Evolutionary conservation across 2,797 vertebrate species (phyloP).

Genomic region (Ceryle rudis): DNA sequence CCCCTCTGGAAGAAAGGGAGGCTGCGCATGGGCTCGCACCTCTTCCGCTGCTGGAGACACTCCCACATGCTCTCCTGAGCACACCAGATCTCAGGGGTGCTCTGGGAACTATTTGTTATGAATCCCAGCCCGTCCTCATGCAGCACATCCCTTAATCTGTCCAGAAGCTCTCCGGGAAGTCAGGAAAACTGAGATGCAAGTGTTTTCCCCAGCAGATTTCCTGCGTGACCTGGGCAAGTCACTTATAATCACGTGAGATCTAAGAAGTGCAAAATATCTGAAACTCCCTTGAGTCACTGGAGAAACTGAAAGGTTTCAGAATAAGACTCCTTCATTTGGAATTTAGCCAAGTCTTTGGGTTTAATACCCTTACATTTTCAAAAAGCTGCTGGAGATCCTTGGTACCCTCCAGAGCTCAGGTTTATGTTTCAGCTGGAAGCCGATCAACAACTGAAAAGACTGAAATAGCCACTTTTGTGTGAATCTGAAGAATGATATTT

Average conservation of each 20-base stretch:
- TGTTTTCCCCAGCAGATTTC: not conserved
- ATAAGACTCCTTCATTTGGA: conserved; percentile 13
- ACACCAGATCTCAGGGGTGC: not conserved
- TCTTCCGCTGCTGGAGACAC: not conserved
- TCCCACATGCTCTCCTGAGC: not conserved
- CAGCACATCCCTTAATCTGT: not conserved
- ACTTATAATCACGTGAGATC: not conserved
- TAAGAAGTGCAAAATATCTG: conserved; percentile 10
- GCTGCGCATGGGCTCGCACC: not conserved
- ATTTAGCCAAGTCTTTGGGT: conserved; percentile 3
- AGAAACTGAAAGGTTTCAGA: conserved; percentile 8
- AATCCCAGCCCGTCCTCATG: not conserved
- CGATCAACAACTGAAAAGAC: not conserved
- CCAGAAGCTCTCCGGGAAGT: not conserved
- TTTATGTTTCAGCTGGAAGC: conserved; percentile 47
- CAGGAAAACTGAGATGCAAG: not conserved
- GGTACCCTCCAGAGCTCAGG: not conserved
- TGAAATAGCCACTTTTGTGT: not conserved
- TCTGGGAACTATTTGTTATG: not conserved
- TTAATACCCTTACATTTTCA: conserved; percentile 12
- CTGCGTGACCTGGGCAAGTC: conserved; percentile 27
- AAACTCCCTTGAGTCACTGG: not conserved
- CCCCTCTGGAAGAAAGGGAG: not conserved
- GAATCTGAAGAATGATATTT: not conserved
- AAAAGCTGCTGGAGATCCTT: not conserved